These are phyloP conservation scores for Globicephala melas DNA, from an alignment of 2,113 vertebrate species.

Conservation along the genomic window DNA sequence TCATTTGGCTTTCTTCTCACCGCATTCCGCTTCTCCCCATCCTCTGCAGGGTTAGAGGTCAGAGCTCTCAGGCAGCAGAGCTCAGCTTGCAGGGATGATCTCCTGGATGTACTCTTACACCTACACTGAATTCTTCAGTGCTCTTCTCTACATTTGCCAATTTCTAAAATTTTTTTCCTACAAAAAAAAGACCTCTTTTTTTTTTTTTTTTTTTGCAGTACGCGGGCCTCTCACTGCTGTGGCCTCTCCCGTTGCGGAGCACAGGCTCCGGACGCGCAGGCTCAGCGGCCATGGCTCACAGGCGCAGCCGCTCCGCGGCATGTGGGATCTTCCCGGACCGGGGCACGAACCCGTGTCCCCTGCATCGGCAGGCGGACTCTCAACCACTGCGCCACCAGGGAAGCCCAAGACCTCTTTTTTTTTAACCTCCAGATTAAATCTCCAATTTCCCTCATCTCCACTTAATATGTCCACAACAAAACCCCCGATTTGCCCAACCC, in stretches of 20 bases:
- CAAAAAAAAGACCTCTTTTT: background rate
- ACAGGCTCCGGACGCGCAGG: too few species aligned
- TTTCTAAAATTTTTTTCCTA: background rate
- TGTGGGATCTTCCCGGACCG: too few species aligned
- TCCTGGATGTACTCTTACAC: background rate
- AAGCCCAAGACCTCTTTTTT: background rate
- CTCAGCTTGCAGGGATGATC: background rate
- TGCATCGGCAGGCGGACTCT: too few species aligned
- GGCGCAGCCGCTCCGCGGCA: too few species aligned
- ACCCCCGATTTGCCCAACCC: background rate
- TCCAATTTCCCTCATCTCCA: background rate
- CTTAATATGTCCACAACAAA: background rate
- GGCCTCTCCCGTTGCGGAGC: too few species aligned
- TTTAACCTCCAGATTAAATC: background rate
- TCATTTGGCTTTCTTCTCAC: background rate
- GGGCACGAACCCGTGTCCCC: too few species aligned
- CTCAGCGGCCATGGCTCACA: too few species aligned
- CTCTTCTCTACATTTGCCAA: background rate
- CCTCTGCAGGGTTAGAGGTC: background rate
- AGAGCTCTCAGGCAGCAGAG: background rate
- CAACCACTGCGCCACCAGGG: too few species aligned
- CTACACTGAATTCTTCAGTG: accelerated
- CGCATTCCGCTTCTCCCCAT: background rate
- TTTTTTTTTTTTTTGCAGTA: too few species aligned
- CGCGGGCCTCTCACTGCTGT: too few species aligned